Base-by-base conservation (phyloP, 2,888 invertebrate species). In the Leucophenga montana region DNA sequence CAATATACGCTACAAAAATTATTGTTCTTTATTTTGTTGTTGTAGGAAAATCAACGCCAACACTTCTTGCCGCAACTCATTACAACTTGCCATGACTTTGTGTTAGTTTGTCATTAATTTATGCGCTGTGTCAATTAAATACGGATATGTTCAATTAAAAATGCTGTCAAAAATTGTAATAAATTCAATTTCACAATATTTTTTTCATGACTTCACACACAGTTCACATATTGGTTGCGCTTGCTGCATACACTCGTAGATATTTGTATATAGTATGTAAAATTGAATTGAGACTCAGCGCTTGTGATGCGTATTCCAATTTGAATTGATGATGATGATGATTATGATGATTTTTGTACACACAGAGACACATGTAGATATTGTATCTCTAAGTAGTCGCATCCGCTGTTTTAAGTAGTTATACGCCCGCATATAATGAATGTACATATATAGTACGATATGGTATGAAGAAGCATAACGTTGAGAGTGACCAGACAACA, bases 131-230 rank as follows among this genome's bases (percentile, higher is more conserved):
- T 76, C 77, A 78, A 77, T 77, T 78, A 76, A 75, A 76, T 74
- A 73, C 75, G 76, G 74, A 79, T 77, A 76, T 73, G 73, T 73
- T 73, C 77, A 74, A 76, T 77, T 77, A 75, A 75, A 64, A 64
- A 71, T 68, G 71, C 70, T 70, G 75, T 76, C 74, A 73, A 76
- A 78, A 64, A 75, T 74, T 68, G 65, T 75, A 71, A 75, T 75
- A 77, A 76, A 78, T 73, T 73, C 22, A 71, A 61, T 66, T 68
- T 59, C 22, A 39, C 13, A 13, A 18, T n/a, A 18, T 6, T n/a
- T 50, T 14, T 50, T 50, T n/a, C 18, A 31, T 53, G 18, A 14
- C 31, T 46, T 31, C 39, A 39, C 39, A 39, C 39, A 39, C 39
- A 39, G 39, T 5, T 39, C 39, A 4, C 27, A 27, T 27, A 27